Percentiles rank a stretch among this genome's conserved stretches.
phyloP scores from a whole-genome alignment of 1,140 invertebrate genomes.

The Sminthurides bifidus region DNA sequence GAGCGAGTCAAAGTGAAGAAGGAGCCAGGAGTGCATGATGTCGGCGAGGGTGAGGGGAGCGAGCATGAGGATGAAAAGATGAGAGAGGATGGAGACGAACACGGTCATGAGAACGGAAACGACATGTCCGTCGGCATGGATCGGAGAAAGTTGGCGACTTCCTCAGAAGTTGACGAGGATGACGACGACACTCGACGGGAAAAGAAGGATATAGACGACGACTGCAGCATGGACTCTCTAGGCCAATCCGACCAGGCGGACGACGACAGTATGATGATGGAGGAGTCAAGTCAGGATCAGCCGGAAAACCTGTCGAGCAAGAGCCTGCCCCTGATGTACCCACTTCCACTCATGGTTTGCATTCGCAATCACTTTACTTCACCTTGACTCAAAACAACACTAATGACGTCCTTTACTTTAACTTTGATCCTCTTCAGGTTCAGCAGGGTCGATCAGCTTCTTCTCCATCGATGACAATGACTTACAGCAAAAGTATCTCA shows the following conservation, averaged over 20 bases:
- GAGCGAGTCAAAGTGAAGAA: not conserved
- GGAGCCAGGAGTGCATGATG: slow-evolving; percentile 11
- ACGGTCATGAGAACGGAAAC: slow-evolving; percentile 36
- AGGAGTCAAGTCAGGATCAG: slow-evolving; percentile 47
- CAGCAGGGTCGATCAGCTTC: slow-evolving; percentile 20
- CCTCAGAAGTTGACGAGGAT: slow-evolving; percentile 4
- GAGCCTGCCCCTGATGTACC: slow-evolving; percentile 30
- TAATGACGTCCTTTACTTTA: slow-evolving; percentile 1
- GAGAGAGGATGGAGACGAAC: not conserved
- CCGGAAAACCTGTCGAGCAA: slow-evolving; percentile 67
- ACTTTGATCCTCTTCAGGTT: slow-evolving; percentile 8
- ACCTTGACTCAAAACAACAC: slow-evolving; percentile 1
- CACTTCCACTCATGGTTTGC: slow-evolving; percentile 15
- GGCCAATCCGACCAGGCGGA: not conserved
- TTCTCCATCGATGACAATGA: slow-evolving; percentile 39
- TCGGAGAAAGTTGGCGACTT: not conserved
- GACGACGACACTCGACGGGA: not conserved
- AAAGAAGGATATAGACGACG: slow-evolving; percentile 33
- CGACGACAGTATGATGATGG: not conserved
- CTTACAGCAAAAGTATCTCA: slow-evolving; percentile 52
- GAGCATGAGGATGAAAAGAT: slow-evolving; percentile 11
- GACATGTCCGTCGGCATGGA: slow-evolving; percentile 58
- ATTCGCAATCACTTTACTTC: slow-evolving; percentile 5
- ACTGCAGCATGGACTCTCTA: slow-evolving; percentile 40
- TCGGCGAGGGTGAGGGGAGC: slow-evolving; percentile 7